A percentile compares a stretch with the other conserved stretches of the same genome.
Conservation (phyloP, 2,113 vertebrate genomes). For the Pampusana beccarii region DNA sequence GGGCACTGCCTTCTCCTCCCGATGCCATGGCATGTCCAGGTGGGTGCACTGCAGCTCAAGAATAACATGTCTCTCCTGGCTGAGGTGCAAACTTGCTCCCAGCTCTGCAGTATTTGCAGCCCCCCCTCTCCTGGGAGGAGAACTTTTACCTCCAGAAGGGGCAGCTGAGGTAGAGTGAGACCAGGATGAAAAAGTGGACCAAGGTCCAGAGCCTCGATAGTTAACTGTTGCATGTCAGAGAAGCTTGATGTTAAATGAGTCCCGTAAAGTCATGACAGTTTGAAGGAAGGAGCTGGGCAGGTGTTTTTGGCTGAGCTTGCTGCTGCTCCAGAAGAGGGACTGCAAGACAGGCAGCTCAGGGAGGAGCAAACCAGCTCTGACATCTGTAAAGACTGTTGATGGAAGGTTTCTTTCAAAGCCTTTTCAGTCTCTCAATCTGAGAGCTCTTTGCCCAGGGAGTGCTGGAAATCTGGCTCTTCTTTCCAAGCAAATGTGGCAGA, state of each 20-base stretch:
- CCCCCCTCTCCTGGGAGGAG: neutral
- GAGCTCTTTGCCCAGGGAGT: conserved; percentile 24
- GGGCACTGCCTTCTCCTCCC: neutral
- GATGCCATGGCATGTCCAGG: neutral
- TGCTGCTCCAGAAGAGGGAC: neutral
- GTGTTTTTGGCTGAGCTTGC: conserved; percentile 28
- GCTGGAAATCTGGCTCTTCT: conserved; percentile 20
- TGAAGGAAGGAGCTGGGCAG: conserved; percentile 14
- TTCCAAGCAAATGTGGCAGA: neutral
- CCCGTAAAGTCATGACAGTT: neutral
- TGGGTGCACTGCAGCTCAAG: neutral
- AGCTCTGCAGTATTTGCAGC: neutral
- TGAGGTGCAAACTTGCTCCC: neutral
- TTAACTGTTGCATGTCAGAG: neutral
- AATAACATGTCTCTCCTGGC: neutral
- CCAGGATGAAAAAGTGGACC: neutral
- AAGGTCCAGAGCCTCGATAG: neutral
- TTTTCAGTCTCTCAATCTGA: conserved; percentile 25
- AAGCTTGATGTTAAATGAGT: neutral
- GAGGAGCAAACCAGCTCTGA: conserved; percentile 20
- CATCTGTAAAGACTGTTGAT: conserved; percentile 22
- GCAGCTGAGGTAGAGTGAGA: neutral
- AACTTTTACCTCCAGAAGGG: neutral
- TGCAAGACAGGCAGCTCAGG: neutral
- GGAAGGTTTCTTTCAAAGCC: conserved; percentile 55